phyloP scores from a whole-genome alignment of 2,113 vertebrate species.

The Taxidea taxus region DNA sequence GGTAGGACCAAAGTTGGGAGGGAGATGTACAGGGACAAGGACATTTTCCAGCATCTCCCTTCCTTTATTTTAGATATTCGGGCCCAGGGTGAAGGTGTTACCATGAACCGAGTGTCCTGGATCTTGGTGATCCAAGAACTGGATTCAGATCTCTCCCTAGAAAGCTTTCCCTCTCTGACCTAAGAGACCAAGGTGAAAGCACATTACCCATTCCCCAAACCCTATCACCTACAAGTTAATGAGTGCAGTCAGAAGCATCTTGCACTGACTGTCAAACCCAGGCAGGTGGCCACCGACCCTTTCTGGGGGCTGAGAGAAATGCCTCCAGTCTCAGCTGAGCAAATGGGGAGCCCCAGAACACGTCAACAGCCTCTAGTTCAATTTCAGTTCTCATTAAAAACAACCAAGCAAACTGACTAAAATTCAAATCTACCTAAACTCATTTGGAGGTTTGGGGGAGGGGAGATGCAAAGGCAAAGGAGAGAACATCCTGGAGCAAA shows the following conservation, averaged over 20 bases:
- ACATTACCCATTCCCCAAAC: neutral
- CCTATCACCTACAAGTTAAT: neutral
- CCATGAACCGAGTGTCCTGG: neutral
- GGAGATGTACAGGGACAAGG: neutral
- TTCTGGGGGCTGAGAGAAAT: neutral
- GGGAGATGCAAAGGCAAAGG: neutral
- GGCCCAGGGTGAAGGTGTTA: neutral
- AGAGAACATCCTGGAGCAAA: neutral
- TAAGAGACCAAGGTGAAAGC: neutral
- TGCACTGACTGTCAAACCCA: accelerated
- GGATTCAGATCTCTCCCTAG: neutral
- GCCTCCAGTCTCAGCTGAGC: neutral
- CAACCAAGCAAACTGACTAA: constrained; percentile 36
- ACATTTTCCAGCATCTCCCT: neutral
- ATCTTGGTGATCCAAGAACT: neutral
- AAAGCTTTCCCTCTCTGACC: neutral
- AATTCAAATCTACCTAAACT: constrained; percentile 4
- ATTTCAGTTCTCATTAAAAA: constrained; percentile 52
- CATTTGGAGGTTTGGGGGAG: neutral
- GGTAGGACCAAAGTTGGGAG: neutral
- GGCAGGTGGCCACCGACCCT: no score
- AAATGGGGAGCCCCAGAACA: neutral
- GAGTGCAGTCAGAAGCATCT: accelerated
- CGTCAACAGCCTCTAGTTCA: neutral
- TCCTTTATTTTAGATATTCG: neutral